Base-by-base conservation (phyloP, 2,113 vertebrate genomes). In the Sander vitreus region DNA sequence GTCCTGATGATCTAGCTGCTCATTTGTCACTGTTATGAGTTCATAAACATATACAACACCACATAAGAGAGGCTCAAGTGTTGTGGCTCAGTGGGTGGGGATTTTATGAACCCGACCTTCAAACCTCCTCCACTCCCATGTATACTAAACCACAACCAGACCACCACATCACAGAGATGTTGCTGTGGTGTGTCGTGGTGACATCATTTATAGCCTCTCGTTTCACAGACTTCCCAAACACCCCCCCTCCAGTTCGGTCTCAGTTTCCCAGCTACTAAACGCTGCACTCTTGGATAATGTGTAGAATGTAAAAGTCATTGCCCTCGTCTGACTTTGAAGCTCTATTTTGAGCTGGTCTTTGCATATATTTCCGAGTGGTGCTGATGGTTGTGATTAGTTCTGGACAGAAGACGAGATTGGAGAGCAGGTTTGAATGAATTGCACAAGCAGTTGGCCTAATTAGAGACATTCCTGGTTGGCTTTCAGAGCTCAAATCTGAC, bases 361-460 rank as follows among this genome's bases (percentile, higher is more conserved):
- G 86, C 85, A 50, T 85, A 79, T 76, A 89, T 90, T 90, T 89
- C 87, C 89, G 71, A 84, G 77, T 45, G 62, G 80, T 76, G 86
- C 83, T 89, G 87, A 93, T 93, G 91, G 85, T 91, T 89, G 76
- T 85, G 86, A 93, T 94, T 93, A 93, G 87, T 78, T 88, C 85
- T 92, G 92, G 89, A 90, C 62, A 67, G 76, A 81, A 73, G 80
- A 84, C 51, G 23, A 86, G 78, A 80, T 69, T 25, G 55, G 58
- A 85, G 70, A 82, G 53, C 36, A 83, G 72, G 59, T 77, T 81
- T 85, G 83, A 85, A 91, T 76, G 73, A 85, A 77, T 62, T 81
- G 71, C 77, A 74, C 73, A 71, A 77, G 85, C 73, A 81, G 83
- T 77, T 33, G 25, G 65, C 80, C 76, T 88, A 89, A 92, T 88